These are phyloP conservation scores for Hylaeus anthracinus DNA, from an alignment of 1,140 invertebrate genomes.

Conservation along the genomic window DNA sequence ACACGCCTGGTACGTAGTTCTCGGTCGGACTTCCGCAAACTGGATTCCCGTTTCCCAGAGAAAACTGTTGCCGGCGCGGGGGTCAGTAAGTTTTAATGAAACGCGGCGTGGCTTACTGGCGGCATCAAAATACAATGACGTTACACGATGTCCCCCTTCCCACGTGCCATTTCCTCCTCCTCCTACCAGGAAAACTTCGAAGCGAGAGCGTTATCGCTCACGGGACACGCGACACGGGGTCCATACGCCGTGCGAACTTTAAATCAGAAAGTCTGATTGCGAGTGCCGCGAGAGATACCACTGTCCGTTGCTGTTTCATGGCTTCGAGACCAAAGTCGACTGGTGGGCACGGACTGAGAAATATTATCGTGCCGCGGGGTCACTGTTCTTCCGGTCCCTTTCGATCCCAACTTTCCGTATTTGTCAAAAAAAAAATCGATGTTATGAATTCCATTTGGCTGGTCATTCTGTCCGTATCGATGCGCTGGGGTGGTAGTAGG, in stretches of 20 bases:
- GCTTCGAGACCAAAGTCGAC: not conserved
- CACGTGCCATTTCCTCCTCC: too few relatives aligned
- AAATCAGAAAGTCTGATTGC: conserved; percentile 44
- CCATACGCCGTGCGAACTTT: conserved; percentile 32
- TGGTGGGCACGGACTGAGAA: not conserved
- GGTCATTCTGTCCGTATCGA: too few relatives aligned
- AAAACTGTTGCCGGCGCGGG: conserved; percentile 19
- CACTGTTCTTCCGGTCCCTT: not conserved
- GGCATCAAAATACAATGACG: conserved; percentile 41
- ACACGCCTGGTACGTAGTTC: not conserved
- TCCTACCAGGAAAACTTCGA: conserved; percentile 45
- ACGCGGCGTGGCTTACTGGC: conserved; percentile 30
- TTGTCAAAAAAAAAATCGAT: too few relatives aligned
- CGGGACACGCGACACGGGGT: conserved; percentile 22
- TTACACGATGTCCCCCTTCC: conserved; percentile 16
- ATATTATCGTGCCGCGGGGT: not conserved
- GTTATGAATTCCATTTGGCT: too few relatives aligned
- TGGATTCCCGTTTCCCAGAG: conserved; percentile 7
- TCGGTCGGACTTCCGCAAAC: conserved; percentile 2
- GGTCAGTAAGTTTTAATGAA: conserved; percentile 59
- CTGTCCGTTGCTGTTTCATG: conserved; percentile 28
- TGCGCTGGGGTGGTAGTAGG: too few relatives aligned
- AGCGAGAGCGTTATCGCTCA: conserved; percentile 48
- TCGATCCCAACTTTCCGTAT: not conserved
- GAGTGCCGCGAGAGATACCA: not conserved